Percentiles rank a stretch among this genome's conserved stretches.
Conservation (phyloP, 2,113 vertebrate genomes). For the Zosterops lateralis region DNA sequence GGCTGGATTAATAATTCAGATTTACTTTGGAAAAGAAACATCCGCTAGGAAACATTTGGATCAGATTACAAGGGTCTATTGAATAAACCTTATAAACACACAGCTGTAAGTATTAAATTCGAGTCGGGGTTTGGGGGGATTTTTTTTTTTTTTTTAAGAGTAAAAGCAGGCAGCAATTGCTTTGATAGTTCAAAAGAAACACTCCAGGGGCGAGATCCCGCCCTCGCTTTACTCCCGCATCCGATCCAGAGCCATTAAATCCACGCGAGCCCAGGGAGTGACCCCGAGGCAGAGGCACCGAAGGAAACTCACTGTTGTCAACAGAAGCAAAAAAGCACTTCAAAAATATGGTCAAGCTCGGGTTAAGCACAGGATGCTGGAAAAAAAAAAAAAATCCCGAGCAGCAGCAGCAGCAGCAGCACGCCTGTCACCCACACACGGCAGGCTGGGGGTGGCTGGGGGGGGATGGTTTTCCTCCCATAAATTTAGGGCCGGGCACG, state of each 20-base stretch:
- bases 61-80: conserved; percentile 81
- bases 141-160: background rate
- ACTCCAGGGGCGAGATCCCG: conserved; percentile 51
- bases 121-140: conserved; percentile 49
- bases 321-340: conserved; percentile 22
- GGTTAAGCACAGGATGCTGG: conserved; percentile 31
- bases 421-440: conserved; percentile 16
- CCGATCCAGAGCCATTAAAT: conserved; percentile 44
- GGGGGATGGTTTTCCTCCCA: background rate
- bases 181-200: conserved; percentile 72
- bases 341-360: conserved; percentile 22
- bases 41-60: conserved; percentile 83
- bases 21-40: conserved; percentile 83
- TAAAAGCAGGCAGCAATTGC: conserved; percentile 54
- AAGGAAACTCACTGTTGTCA: conserved; percentile 24
- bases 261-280: conserved; percentile 27
- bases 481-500: background rate
- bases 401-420: background rate
- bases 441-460: background rate
- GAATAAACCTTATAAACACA: conserved; percentile 79
- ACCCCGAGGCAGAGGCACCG: conserved; percentile 6
- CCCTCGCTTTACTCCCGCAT: conserved; percentile 42
- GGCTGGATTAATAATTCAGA: conserved; percentile 80
- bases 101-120: conserved; percentile 80
- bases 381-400: background rate